A percentile compares a stretch with the other conserved stretches of the same genome.
phyloP scores from a whole-genome alignment of 2,113 vertebrate genomes.

The Aegotheles bennettii region DNA sequence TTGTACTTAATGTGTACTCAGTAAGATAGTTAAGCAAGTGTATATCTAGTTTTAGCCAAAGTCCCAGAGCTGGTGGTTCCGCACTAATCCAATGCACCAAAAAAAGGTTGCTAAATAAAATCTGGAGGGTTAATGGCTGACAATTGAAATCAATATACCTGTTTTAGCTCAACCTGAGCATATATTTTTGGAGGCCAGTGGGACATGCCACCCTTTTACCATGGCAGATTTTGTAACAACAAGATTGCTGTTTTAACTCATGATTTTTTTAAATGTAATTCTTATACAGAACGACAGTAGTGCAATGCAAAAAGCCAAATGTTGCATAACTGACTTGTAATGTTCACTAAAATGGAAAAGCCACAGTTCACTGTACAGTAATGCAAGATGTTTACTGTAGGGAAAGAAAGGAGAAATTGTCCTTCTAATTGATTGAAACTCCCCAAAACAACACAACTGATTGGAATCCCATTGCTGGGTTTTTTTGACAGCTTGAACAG shows the following conservation, averaged over 20 bases:
- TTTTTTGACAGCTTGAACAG: neutral
- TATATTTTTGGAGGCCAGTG: neutral
- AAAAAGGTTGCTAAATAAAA: neutral
- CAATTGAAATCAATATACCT: neutral
- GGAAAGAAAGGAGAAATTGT: neutral
- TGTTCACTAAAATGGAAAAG: neutral
- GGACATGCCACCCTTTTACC: neutral
- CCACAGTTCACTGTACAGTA: neutral
- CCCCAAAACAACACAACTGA: neutral
- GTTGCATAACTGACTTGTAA: neutral
- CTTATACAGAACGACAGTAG: neutral
- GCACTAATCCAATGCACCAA: neutral
- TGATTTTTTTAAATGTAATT: neutral
- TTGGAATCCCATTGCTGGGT: neutral
- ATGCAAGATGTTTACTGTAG: neutral
- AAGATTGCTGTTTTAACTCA: neutral
- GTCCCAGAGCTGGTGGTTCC: neutral
- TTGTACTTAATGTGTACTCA: neutral
- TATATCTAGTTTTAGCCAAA: neutral
- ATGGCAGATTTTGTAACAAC: neutral
- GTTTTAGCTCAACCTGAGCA: neutral
- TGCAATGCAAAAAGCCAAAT: neutral
- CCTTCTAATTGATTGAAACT: neutral
- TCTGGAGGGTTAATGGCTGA: neutral
- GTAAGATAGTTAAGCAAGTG: neutral